phyloP scores from a whole-genome alignment of 2,797 vertebrate species.

The Cygnus olor region DNA sequence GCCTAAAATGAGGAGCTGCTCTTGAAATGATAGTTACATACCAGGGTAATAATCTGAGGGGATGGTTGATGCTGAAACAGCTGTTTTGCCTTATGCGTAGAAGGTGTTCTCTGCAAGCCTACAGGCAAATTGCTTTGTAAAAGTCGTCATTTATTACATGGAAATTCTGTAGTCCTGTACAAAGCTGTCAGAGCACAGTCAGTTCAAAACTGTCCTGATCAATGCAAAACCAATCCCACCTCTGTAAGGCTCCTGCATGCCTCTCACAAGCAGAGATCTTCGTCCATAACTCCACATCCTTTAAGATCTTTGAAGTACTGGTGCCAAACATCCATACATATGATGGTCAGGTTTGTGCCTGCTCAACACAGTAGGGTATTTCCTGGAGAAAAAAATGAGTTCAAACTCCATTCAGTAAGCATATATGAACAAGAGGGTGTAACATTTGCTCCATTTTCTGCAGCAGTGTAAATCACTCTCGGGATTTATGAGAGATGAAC shows the following conservation, averaged over 20 bases:
- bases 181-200: not conserved
- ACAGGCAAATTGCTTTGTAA: not conserved
- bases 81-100: not conserved
- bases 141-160: not conserved
- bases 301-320: not conserved
- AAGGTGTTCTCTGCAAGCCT: not conserved
- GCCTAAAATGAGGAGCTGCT: not conserved
- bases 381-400: not conserved
- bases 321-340: not conserved
- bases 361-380: slow-evolving; percentile 15
- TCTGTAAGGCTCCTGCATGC: not conserved
- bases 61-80: not conserved
- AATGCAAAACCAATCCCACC: not conserved
- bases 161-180: not conserved
- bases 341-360: slow-evolving; percentile 40
- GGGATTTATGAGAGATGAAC: not conserved
- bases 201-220: not conserved
- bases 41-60: not conserved
- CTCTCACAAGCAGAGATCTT: not conserved
- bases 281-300: not conserved
- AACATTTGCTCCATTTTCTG: not conserved
- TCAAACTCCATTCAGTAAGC: not conserved
- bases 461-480: not conserved
- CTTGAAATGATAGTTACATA: not conserved
- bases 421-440: not conserved